A percentile compares a stretch with the other conserved stretches of the same genome.
Evolutionary conservation across 2,113 vertebrate genomes (phyloP).

Genomic region (Meriones unguiculatus): DNA sequence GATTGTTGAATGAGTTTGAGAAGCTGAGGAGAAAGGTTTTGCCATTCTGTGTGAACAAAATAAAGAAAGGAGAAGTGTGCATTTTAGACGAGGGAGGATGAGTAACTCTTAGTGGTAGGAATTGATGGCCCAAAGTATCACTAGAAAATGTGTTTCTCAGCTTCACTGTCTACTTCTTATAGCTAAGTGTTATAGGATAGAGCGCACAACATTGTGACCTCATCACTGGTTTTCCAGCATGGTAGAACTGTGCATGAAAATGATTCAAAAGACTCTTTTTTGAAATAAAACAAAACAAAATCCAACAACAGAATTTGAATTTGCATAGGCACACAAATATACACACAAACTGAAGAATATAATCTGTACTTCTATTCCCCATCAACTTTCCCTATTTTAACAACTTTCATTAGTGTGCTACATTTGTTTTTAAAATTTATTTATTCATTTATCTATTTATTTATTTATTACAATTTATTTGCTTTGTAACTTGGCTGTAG

Average conservation of each 20-base stretch:
- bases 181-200: neutral
- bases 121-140: neutral
- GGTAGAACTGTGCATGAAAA: neutral
- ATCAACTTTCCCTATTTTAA: neutral
- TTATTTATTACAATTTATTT: too few species aligned
- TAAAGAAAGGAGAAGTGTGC: neutral
- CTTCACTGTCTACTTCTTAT: neutral
- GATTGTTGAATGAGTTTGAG: neutral
- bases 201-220: fast-evolving
- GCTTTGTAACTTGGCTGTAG: too few species aligned
- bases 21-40: neutral
- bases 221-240: too few species aligned
- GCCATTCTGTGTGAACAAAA: neutral
- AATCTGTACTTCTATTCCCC: fast-evolving
- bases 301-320: neutral
- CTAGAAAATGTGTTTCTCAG: neutral
- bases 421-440: neutral
- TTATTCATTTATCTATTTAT: too few species aligned
- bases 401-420: neutral
- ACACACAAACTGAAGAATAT: neutral
- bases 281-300: neutral
- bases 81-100: neutral
- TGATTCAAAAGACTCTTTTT: neutral
- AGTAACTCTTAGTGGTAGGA: neutral
- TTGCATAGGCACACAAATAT: neutral